phyloP scores from a whole-genome alignment of 2,888 invertebrate species.

The Himalopsyche kuldschensis region DNA sequence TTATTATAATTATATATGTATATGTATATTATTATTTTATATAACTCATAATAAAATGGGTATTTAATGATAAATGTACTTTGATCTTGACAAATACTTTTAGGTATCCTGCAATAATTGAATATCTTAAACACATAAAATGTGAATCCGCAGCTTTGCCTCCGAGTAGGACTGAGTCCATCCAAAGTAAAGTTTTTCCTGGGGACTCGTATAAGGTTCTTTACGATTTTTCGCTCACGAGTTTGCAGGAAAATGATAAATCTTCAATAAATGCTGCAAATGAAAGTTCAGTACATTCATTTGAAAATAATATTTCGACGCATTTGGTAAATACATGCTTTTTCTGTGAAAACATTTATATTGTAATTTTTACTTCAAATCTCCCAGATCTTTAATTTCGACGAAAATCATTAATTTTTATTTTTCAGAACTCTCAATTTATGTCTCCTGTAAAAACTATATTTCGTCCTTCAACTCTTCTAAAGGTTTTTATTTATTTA shows the following conservation, averaged over 20 bases:
- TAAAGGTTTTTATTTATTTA: neutral
- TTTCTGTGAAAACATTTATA: neutral
- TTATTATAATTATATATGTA: too few species aligned
- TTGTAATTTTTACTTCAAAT: neutral
- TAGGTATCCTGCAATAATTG: constrained; percentile 19
- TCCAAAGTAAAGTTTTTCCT: neutral
- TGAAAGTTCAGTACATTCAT: neutral
- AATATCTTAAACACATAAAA: neutral
- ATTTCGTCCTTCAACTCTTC: neutral
- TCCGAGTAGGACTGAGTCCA: neutral
- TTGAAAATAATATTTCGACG: neutral
- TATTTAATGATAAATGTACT: too few species aligned
- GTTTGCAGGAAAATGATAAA: neutral
- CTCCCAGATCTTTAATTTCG: neutral
- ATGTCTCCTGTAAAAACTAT: neutral
- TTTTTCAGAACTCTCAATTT: too few species aligned
- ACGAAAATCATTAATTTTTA: too few species aligned
- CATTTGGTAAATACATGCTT: neutral
- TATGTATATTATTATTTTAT: too few species aligned
- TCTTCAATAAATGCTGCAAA: neutral
- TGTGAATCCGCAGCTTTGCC: neutral
- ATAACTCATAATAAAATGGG: too few species aligned
- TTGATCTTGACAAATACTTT: neutral
- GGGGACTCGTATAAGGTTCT: neutral
- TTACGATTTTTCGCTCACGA: neutral